Evolutionary conservation across 2,113 vertebrate species (phyloP).

Genomic region (Jacana jacana): DNA sequence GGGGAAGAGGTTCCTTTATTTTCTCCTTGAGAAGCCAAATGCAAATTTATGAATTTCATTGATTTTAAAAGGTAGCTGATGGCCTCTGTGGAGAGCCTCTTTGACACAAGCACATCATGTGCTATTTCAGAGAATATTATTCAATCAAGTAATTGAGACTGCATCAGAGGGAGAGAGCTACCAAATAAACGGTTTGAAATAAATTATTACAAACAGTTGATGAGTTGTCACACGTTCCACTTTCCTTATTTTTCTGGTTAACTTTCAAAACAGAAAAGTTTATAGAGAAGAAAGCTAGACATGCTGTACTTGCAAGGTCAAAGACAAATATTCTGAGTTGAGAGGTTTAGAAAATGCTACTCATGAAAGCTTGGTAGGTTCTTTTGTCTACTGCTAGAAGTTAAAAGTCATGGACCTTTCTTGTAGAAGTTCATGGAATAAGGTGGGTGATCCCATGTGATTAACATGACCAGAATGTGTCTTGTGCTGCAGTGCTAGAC

Average conservation of each 20-base stretch:
- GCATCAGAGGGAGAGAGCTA: constrained; percentile 40
- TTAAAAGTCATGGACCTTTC: neutral
- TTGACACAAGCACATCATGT: constrained; percentile 65
- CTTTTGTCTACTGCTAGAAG: neutral
- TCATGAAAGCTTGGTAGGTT: neutral
- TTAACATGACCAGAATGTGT: neutral
- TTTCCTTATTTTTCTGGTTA: constrained; percentile 19
- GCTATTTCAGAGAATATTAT: constrained; percentile 59
- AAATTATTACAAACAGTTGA: constrained; percentile 41
- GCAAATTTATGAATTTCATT: constrained; percentile 61
- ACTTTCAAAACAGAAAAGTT: neutral
- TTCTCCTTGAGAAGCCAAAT: constrained; percentile 59
- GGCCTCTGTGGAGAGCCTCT: constrained; percentile 53
- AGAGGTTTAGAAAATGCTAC: neutral
- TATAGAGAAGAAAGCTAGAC: neutral
- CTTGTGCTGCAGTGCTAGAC: neutral
- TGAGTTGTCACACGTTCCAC: constrained; percentile 20
- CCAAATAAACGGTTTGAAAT: constrained; percentile 12
- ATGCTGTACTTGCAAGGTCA: neutral
- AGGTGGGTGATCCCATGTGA: neutral
- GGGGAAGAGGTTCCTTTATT: constrained; percentile 22
- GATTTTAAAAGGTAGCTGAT: constrained; percentile 61
- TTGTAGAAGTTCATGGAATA: neutral
- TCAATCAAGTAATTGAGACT: constrained; percentile 61
- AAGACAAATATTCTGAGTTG: neutral